Percentiles rank a stretch among this genome's conserved stretches.
These are phyloP conservation scores for Gadus macrocephalus DNA, from an alignment of 2,113 vertebrate species.

Conservation along the genomic window DNA sequence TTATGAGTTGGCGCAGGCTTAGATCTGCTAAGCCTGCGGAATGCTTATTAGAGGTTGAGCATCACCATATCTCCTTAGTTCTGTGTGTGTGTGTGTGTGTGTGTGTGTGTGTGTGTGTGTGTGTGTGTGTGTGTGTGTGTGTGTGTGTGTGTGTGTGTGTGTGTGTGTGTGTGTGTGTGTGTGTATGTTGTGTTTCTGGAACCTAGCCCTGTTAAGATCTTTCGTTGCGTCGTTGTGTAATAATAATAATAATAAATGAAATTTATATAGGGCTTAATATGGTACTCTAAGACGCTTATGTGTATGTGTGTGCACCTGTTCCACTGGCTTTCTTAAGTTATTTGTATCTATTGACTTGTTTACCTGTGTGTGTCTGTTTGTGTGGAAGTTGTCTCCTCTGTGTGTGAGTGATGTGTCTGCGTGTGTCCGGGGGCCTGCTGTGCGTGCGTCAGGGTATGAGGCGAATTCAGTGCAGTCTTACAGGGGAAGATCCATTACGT, in stretches of 20 bases:
- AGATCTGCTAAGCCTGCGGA: constrained; percentile 37
- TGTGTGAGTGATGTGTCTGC: neutral
- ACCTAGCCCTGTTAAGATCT: constrained; percentile 8
- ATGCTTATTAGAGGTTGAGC: constrained; percentile 20
- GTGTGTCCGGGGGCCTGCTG: neutral
- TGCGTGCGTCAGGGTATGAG: constrained; percentile 26
- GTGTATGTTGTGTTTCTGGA: constrained; percentile 4
- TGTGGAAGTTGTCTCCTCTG: neutral
- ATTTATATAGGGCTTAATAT: too few relatives aligned
- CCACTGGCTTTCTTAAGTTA: neutral
- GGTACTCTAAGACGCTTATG: neutral
- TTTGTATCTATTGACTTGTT: neutral
- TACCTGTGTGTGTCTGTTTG: constrained; percentile 2
- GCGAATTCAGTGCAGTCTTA: constrained; percentile 36
- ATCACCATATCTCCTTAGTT: constrained; percentile 1
- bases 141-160: constrained; percentile 9
- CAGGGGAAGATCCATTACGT: constrained; percentile 59
- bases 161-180: constrained; percentile 5
- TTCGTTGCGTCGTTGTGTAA: neutral
- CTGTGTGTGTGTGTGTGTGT: constrained; percentile 11
- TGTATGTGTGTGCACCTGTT: neutral
- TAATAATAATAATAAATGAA: too few relatives aligned
- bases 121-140: constrained; percentile 1
- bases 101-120: constrained; percentile 13
- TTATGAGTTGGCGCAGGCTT: constrained; percentile 32